These are phyloP conservation scores for Ormia ochracea DNA, from an alignment of 2,888 invertebrate species.

Conservation along the genomic window DNA sequence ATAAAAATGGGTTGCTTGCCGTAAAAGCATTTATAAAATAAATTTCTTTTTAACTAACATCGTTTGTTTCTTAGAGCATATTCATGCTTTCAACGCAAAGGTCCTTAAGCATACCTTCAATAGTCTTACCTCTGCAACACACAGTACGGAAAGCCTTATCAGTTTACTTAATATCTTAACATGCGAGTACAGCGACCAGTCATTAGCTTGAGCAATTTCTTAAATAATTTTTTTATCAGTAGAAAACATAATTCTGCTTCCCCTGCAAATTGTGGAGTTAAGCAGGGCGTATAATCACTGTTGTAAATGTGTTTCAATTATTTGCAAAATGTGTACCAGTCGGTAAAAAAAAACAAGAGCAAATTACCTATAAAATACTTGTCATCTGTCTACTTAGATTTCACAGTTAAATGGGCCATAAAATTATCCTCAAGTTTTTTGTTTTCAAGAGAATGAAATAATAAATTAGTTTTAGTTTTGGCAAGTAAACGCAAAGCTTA, in stretches of 20 bases:
- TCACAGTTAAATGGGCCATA: conserved; percentile 22
- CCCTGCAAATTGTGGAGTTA: background rate
- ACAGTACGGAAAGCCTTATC: too few relatives aligned
- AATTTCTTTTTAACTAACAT: too few relatives aligned
- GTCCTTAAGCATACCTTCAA: too few relatives aligned
- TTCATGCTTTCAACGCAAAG: too few relatives aligned
- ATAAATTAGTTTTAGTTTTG: background rate
- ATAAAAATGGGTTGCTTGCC: too few relatives aligned
- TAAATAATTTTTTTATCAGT: too few relatives aligned
- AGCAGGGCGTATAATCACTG: conserved; percentile 35
- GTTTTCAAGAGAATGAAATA: background rate
- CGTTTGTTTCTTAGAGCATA: too few relatives aligned
- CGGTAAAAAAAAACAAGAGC: background rate
- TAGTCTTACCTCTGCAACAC: too few relatives aligned
- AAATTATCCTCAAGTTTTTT: background rate
- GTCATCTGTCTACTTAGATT: background rate
- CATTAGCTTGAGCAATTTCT: too few relatives aligned
- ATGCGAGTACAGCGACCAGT: too few relatives aligned
- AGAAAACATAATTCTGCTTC: background rate
- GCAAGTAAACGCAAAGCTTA: background rate
- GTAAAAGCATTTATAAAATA: too few relatives aligned
- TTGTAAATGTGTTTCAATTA: conserved; percentile 26
- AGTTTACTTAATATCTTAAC: too few relatives aligned
- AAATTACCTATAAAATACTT: conserved; percentile 22
- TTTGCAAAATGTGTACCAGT: conserved; percentile 11